Evolutionary conservation across 1,140 invertebrate genomes (phyloP), one percentile per base, ranked within the genome.

Genomic region (Akabosia matsudoensis): DNA sequence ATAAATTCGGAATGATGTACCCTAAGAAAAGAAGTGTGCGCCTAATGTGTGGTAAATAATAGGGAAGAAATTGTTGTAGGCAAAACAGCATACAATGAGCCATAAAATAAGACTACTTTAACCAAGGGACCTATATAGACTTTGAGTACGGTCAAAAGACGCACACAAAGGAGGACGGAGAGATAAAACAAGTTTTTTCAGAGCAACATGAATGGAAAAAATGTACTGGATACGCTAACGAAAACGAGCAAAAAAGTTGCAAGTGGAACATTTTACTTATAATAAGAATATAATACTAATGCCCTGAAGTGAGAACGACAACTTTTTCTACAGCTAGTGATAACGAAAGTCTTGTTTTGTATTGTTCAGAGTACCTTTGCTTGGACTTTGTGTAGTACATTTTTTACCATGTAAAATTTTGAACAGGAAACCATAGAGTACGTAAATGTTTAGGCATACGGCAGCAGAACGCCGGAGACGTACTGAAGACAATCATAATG

Each of bases 241-340:
- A 31, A 31, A 31, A 67, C 28, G n/a, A 67, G 30, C 28, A 67
- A n/a, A 67, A 67, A 30, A 67, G 26, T 67, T 30, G 31, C 61
- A 30, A 30, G 26, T 30, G 10, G 24, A 67, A 67, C 61, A 30
- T 31, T 67, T 67, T 30, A 13, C 61, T 30, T 30, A 7, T 67
- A 67, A 67, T 67, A 67, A 67, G 61, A 67, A 31, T 30, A 67
- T 67, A 67, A 67, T 67, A 67, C 61, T n/a, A 67, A 67, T 67
- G 28, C 61, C 61, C 61, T 67, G 31, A 67, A 67, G 61, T 67
- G 61, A 31, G 61, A 30, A 67, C 31, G 61, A n/a, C n/a, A n/a
- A n/a, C n/a, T n/a, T n/a, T n/a, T n/a, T n/a, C n/a, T n/a, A n/a
- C n/a, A n/a, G n/a, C n/a, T n/a, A n/a, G n/a, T n/a, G n/a, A n/a